These are phyloP conservation scores for Mastigias papua DNA, from an alignment of 30 jellyfish, hydroid and myxozoan genomes.

Conservation along the genomic window DNA sequence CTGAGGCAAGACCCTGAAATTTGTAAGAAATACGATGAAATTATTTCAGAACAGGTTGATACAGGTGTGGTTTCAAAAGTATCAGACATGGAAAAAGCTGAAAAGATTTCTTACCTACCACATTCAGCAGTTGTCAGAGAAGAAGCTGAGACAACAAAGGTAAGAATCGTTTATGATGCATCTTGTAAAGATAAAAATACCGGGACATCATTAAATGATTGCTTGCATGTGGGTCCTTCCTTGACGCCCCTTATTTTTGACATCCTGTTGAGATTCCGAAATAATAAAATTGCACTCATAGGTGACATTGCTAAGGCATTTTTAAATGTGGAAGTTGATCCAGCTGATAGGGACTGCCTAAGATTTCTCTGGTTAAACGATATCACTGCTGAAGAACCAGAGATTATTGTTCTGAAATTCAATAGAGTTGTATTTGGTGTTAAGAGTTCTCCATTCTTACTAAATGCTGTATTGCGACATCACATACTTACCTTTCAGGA, in stretches of 20 bases:
- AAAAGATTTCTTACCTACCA: conserved; percentile 37
- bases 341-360: conserved; percentile 51
- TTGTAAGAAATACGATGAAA: conserved; percentile 13
- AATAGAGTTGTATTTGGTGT: conserved; percentile 55
- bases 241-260: conserved; percentile 33
- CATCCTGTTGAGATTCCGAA: conserved; percentile 54
- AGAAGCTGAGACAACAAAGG: conserved; percentile 67
- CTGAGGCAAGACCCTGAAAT: conserved; percentile 31
- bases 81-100: conserved; percentile 48
- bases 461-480: conserved; percentile 51
- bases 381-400: conserved; percentile 38
- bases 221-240: no score
- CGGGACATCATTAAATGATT: no score
- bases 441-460: conserved; percentile 23
- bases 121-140: conserved; percentile 10
- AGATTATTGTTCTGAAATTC: conserved; percentile 13
- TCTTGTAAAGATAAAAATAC: conserved; percentile 41
- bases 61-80: conserved; percentile 48
- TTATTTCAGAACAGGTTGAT: conserved; percentile 20
- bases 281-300: conserved; percentile 15
- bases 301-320: conserved; percentile 61
- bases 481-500: conserved; percentile 9
- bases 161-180: conserved; percentile 68
- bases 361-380: conserved; percentile 62
- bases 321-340: conserved; percentile 46